Evolutionary conservation across 2,113 vertebrate genomes (phyloP).

Genomic region (Dermatemys mawii): DNA sequence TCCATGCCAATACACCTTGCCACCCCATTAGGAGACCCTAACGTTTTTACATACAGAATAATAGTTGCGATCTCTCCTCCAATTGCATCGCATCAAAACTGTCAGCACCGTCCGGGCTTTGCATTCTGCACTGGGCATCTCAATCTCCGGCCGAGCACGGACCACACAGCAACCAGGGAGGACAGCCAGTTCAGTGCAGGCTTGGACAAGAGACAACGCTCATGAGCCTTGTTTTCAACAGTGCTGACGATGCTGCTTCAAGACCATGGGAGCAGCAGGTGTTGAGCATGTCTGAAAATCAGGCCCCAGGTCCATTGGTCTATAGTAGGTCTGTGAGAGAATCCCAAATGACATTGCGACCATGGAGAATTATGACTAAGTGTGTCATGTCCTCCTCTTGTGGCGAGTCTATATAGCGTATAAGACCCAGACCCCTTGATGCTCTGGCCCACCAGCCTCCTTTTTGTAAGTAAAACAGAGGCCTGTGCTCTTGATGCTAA

Average conservation of each 20-base stretch:
- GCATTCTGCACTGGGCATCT: background rate
- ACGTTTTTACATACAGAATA: no score
- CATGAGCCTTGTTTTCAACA: fast-evolving
- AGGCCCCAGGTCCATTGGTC: no score
- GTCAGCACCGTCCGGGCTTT: background rate
- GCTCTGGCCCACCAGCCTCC: background rate
- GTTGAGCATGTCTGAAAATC: background rate
- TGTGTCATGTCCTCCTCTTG: background rate
- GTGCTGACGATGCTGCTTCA: background rate
- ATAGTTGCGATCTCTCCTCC: no score
- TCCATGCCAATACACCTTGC: background rate
- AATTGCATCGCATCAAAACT: background rate
- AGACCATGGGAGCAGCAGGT: background rate
- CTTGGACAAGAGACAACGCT: fast-evolving
- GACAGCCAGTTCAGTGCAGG: fast-evolving
- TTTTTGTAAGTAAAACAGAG: no score
- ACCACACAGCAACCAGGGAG: background rate
- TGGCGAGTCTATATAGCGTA: background rate
- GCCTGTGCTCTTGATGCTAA: background rate
- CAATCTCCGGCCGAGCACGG: background rate
- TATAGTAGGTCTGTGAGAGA: background rate
- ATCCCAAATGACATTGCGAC: background rate
- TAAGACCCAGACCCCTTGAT: background rate
- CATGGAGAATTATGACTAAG: background rate
- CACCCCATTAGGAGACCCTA: no score